phyloP scores from a whole-genome alignment of 2,797 vertebrate species.

The Australoheros facetus region DNA sequence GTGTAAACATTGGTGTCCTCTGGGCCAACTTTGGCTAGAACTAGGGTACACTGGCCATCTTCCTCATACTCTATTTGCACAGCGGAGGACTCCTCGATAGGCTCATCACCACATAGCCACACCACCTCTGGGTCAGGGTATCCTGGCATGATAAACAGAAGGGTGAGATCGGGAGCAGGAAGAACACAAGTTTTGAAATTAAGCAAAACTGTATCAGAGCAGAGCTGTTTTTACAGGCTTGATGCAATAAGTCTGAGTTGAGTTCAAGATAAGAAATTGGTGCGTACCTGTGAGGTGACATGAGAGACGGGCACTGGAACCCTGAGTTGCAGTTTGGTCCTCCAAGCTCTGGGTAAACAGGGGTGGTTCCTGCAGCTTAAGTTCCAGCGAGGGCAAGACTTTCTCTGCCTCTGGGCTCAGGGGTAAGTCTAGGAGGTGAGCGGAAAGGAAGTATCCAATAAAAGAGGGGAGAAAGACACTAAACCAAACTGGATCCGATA shows the following conservation, averaged over 20 bases:
- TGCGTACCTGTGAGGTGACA: conserved; percentile 81
- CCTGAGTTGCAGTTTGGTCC: conserved; percentile 67
- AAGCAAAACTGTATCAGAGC: background rate
- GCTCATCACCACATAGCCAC: conserved; percentile 78
- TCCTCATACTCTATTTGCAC: conserved; percentile 83
- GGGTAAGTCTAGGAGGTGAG: conserved; percentile 47
- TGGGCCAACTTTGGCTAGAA: conserved; percentile 56
- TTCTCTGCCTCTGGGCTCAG: conserved; percentile 73
- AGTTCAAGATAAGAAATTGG: background rate
- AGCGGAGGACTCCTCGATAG: conserved; percentile 68
- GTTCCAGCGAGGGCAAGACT: conserved; percentile 74
- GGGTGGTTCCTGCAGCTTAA: conserved; percentile 73
- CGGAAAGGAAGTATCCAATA: background rate
- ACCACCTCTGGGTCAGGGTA: conserved; percentile 86
- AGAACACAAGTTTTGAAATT: background rate
- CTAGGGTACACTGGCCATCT: conserved; percentile 79
- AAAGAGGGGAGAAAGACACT: background rate
- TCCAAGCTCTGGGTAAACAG: conserved; percentile 62
- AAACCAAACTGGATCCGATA: background rate
- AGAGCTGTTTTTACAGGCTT: background rate
- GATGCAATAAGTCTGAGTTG: background rate
- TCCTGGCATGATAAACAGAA: conserved; percentile 60
- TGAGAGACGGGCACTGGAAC: conserved; percentile 63
- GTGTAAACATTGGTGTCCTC: conserved; percentile 74
- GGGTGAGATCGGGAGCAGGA: background rate